A percentile compares a stretch with the other conserved stretches of the same genome.
phyloP scores from a whole-genome alignment of 2,113 vertebrate genomes.

The Symphodus melops region DNA sequence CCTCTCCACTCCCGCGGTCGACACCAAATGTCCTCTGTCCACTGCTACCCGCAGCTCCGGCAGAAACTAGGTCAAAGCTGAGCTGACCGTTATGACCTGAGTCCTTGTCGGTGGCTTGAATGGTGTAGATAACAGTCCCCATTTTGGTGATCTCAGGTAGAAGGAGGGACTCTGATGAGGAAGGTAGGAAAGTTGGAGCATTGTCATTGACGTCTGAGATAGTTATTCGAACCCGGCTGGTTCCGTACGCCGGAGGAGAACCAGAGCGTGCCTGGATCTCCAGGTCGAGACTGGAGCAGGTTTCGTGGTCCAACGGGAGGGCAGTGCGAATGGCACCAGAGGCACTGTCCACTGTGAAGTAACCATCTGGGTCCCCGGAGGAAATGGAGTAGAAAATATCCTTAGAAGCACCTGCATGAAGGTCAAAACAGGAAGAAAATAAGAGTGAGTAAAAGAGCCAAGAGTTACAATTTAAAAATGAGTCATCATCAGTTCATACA shows the following conservation, averaged over 20 bases:
- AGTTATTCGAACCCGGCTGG: conserved; percentile 86
- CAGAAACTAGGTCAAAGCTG: conserved; percentile 86
- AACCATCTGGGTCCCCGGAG: conserved; percentile 91
- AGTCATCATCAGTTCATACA: no score
- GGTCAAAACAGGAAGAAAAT: background rate
- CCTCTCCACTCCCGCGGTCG: conserved; percentile 87
- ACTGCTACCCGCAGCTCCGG: conserved; percentile 75
- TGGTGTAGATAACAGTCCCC: conserved; percentile 87
- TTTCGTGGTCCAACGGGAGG: conserved; percentile 91
- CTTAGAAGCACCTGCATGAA: conserved; percentile 83
- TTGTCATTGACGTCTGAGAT: conserved; percentile 95
- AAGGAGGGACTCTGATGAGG: conserved; percentile 90
- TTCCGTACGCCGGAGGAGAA: conserved; percentile 89
- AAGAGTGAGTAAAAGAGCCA: background rate
- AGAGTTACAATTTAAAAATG: no score
- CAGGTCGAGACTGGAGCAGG: conserved; percentile 85
- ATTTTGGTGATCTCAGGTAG: conserved; percentile 89
- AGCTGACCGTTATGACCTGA: conserved; percentile 90
- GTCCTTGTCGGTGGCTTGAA: conserved; percentile 90
- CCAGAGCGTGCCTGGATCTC: conserved; percentile 92
- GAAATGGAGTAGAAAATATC: conserved; percentile 91
- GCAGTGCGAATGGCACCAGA: conserved; percentile 88
- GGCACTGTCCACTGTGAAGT: conserved; percentile 88
- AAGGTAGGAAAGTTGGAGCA: conserved; percentile 85
- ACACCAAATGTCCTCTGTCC: conserved; percentile 87